Evolutionary conservation across 2,888 invertebrate species (phyloP), one percentile per base, ranked within the genome.

Genomic region (Odontomyia ornata): DNA sequence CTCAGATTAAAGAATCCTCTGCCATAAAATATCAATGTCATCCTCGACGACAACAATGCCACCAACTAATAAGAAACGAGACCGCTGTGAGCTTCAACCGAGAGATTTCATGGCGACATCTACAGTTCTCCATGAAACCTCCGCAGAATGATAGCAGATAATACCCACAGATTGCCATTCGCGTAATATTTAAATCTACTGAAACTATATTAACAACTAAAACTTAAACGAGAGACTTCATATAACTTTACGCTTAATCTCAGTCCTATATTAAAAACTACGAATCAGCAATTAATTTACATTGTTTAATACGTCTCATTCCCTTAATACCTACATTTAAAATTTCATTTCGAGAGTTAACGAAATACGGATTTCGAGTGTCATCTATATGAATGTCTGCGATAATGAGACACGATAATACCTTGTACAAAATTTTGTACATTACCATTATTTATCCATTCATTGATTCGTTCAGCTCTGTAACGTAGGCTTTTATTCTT

Each of bases 391-490:
- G 79, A 79, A 79, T 79, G 76, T 67, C 65, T 18, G 64, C 28
- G 62, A 67, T 76, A 79, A 79, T 79, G 77, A 79, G 75, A 71
- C 36, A 36, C 56, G 77, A 79, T 77, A 79, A 79, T 79, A 77
- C 77, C 76, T 73, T 76, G 65, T 65, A 76, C 75, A 36, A 64
- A 46, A 79, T 79, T 77, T 76, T 25, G 46, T 36, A 75, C 65
- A 78, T 78, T 69, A 75, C 77, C 75, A 69, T 69, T 27, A 64
- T 75, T 60, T 75, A 76, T 77, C 62, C 77, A 78, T 79, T 80
- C 79, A 80, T 80, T 80, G 27, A 72, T 79, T 77, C 78, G 67
- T 79, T 79, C 80, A 69, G 27, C 23, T 76, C 52, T 27, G 52
- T 52, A 52, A 65, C 25, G 46, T 23, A 67, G 11, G 25, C 36